Evolutionary conservation across 2,113 vertebrate species (phyloP), one percentile per base, ranked within the genome.

Genomic region (Scatophagus argus): DNA sequence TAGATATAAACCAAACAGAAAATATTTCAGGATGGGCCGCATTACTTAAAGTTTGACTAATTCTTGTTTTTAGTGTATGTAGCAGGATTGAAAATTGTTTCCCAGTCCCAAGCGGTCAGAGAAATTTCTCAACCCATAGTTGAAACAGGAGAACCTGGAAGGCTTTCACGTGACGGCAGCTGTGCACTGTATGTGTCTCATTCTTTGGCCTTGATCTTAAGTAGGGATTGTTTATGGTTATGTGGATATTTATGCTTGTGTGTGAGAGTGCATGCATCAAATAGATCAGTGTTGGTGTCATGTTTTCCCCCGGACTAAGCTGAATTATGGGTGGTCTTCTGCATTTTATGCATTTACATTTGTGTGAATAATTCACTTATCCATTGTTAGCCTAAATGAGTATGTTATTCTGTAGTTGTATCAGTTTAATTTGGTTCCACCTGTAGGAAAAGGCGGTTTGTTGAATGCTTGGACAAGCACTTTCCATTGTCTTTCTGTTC

Each of bases 401-500:
- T 34, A 64, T n/a, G 54, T 25, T 46, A 10, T 55, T 31, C n/a
- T n/a, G n/a, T n/a, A n/a, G n/a, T n/a, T n/a, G n/a, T n/a, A n/a
- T n/a, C 2, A 19, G 43, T 41, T 43, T 76, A 14, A 34, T 70
- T 64, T 65, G 11, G 4, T 51, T 14, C 32, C 14, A 41, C 34
- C 8, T 51, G 21, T 25, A 39, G 69, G 27, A 72, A 68, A 46
- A 59, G 19, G 16, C 60, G n/a, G 54, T 64, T 47, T 47, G 12
- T 74, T 68, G 36, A 81, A 69, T 60, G 52, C 49, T 6, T 52
- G 49, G 23, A 39, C 3, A 8, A 5, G n/a, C 59, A 44, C 44
- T 69, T 81, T 76, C 64, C 76, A 61, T 82, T 75, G 39, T 78
- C 36, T 75, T 49, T 31, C 43, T 47, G 9, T 68, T 60, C 16